Evolutionary conservation across 2,113 vertebrate species (phyloP).

Genomic region (Zosterops lateralis): DNA sequence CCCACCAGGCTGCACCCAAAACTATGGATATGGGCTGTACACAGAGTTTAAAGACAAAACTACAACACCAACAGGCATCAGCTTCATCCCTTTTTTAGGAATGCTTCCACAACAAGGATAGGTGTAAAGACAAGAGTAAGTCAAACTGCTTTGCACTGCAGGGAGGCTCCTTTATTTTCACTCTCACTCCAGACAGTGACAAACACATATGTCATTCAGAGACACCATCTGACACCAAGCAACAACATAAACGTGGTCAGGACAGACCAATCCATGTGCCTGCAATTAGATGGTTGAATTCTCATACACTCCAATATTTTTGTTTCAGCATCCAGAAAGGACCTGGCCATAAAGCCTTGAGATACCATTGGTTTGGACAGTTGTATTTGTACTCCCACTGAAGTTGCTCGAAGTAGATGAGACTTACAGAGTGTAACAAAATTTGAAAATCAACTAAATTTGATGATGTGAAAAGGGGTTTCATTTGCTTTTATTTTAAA

Average conservation of each 20-base stretch:
- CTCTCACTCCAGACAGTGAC: not conserved
- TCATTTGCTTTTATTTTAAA: not conserved
- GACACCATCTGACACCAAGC: not conserved
- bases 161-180: not conserved
- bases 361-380: rapidly evolving
- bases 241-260: not conserved
- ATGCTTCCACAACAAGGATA: not conserved
- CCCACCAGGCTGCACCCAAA: not conserved
- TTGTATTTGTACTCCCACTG: not conserved
- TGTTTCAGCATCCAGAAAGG: not conserved
- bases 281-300: not conserved
- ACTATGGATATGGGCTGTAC: not conserved
- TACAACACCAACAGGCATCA: not conserved
- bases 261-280: not conserved
- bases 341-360: not conserved
- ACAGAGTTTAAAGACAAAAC: not conserved
- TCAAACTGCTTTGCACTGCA: not conserved
- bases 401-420: not conserved
- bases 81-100: not conserved
- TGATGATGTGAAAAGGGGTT: not conserved
- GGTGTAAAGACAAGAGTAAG: not conserved
- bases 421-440: rapidly evolving
- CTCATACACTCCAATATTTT: not conserved
- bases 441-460: not conserved
- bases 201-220: not conserved